Percentiles rank a stretch among this genome's conserved stretches.
Evolutionary conservation across 2,797 vertebrate genomes (phyloP).

Genomic region (Coluber constrictor): DNA sequence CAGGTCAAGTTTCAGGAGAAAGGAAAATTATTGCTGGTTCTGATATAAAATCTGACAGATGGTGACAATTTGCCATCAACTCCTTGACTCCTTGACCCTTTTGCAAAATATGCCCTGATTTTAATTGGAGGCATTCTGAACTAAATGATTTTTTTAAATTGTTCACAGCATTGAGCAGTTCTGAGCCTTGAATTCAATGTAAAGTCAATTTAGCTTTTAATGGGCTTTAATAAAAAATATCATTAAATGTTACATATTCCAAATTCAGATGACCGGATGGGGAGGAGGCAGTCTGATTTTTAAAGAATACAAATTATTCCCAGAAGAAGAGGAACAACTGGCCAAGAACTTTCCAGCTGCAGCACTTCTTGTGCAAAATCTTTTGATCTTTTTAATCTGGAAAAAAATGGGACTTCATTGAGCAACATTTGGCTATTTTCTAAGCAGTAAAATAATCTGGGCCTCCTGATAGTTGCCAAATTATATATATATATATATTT

Average conservation of each 20-base stretch:
- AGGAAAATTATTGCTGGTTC: not conserved
- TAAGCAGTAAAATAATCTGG: not conserved
- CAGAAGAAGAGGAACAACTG: not conserved
- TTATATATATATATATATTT: no score
- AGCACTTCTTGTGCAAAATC: not conserved
- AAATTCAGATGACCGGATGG: not conserved
- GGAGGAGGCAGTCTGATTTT: not conserved
- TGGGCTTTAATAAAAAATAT: not conserved
- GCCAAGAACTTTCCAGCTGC: fast-evolving
- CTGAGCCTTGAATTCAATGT: not conserved
- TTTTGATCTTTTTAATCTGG: not conserved
- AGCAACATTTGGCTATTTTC: not conserved
- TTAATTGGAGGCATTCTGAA: not conserved
- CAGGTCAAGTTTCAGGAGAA: not conserved
- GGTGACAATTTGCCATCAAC: not conserved
- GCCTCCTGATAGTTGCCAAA: not conserved
- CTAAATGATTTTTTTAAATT: not conserved
- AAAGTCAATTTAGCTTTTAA: not conserved
- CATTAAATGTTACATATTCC: not conserved
- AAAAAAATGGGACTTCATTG: not conserved
- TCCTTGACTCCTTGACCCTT: not conserved
- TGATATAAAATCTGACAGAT: not conserved
- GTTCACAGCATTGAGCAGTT: not conserved
- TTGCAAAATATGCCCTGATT: not conserved
- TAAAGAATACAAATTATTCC: not conserved